Conservation (phyloP, 2,113 vertebrate genomes). For the Monopterus albus region DNA sequence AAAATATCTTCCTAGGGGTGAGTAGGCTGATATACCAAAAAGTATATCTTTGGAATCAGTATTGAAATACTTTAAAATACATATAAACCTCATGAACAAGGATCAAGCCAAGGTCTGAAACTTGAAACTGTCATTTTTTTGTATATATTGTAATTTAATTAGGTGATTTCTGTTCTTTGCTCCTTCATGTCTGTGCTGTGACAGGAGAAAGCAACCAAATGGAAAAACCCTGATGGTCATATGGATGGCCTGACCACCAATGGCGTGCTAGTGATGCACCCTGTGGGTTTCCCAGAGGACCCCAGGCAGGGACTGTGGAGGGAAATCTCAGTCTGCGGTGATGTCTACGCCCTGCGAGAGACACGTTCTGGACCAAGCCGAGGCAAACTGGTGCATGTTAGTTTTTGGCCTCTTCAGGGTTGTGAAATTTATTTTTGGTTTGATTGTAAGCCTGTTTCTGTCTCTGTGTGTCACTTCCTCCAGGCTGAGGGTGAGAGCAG, state of each 20-base stretch:
- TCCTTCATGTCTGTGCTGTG: neutral
- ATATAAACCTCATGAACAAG: too few species aligned
- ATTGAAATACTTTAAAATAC: neutral
- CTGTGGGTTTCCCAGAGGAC: constrained; percentile 92
- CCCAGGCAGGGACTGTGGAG: constrained; percentile 94
- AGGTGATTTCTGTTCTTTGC: too few species aligned
- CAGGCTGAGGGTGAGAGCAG: constrained; percentile 97
- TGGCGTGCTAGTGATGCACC: constrained; percentile 98
- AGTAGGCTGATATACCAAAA: constrained; percentile 55
- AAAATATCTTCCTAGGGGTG: constrained; percentile 89
- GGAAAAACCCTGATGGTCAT: constrained; percentile 98
- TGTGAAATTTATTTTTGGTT: rapidly evolving
- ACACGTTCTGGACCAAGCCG: constrained; percentile 94
- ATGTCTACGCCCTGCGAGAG: constrained; percentile 95
- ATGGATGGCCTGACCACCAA: constrained; percentile 99
- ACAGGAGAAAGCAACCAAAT: constrained; percentile 98
- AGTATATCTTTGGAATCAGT: neutral
- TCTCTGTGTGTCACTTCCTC: neutral
- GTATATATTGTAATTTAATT: neutral
- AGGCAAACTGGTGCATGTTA: constrained; percentile 87
- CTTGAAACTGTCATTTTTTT: too few species aligned
- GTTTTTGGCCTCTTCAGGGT: rapidly evolving
- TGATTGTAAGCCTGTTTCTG: neutral
- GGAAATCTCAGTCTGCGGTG: constrained; percentile 97
- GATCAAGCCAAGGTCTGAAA: neutral